Evolutionary conservation across 2,888 invertebrate species (phyloP).

Genomic region (Chrysotoxum bicinctum): DNA sequence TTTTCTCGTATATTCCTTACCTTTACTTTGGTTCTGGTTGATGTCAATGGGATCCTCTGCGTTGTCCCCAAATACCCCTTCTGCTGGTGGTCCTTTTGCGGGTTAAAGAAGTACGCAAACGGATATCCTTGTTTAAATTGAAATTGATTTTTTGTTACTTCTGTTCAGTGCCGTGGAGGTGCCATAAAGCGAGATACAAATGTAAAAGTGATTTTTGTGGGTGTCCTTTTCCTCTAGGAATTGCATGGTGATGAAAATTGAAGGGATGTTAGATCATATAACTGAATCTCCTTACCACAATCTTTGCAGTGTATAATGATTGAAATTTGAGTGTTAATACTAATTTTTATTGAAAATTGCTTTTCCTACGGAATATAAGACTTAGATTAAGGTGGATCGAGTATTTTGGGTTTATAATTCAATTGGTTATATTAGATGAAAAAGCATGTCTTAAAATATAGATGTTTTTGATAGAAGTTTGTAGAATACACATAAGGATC

Average conservation of each 20-base stretch:
- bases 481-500: too few relatives aligned
- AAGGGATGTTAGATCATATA: neutral
- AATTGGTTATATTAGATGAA: too few relatives aligned
- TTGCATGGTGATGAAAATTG: neutral
- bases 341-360: slow-evolving; percentile 3
- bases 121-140: slow-evolving; percentile 67
- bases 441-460: too few relatives aligned
- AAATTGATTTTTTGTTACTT: slow-evolving; percentile 64
- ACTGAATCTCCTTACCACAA: neutral
- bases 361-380: neutral
- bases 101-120: slow-evolving; percentile 41
- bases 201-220: slow-evolving; percentile 46
- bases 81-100: slow-evolving; percentile 2
- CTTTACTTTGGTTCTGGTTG: slow-evolving; percentile 76
- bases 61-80: neutral
- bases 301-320: neutral
- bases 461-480: too few relatives aligned
- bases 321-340: neutral
- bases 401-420: neutral
- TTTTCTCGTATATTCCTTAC: slow-evolving; percentile 55
- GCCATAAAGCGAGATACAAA: slow-evolving; percentile 12
- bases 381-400: neutral
- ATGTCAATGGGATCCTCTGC: slow-evolving; percentile 54
- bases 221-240: slow-evolving; percentile 3
- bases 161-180: neutral